Evolutionary conservation across 2,113 vertebrate genomes (phyloP).

Genomic region (Myotis lucifugus): DNA sequence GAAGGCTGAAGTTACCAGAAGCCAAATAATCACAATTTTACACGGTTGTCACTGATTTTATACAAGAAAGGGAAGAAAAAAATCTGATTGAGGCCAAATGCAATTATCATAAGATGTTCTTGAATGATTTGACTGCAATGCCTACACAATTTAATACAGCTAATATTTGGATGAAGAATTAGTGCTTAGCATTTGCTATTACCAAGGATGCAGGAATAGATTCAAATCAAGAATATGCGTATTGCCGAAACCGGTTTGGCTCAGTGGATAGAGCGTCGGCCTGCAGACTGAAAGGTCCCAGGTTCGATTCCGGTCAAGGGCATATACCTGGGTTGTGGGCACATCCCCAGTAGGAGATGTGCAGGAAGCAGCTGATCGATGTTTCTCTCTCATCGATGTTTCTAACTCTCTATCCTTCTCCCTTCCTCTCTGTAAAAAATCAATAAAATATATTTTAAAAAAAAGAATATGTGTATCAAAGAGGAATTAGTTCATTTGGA

Average conservation of each 20-base stretch:
- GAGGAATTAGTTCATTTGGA: not conserved
- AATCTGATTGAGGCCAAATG: not conserved
- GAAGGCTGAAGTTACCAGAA: not conserved
- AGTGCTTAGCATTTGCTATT: not conserved
- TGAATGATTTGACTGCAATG: not conserved
- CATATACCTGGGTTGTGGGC: too few species aligned
- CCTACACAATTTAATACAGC: not conserved
- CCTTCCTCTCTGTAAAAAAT: too few species aligned
- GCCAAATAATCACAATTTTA: not conserved
- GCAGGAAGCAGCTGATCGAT: too few species aligned
- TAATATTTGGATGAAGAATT: not conserved
- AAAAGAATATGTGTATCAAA: slow-evolving; percentile 1
- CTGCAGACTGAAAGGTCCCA: too few species aligned
- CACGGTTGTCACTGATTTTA: not conserved
- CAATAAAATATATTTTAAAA: too few species aligned
- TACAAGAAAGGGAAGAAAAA: not conserved
- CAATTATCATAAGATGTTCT: not conserved
- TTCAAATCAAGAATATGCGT: not conserved
- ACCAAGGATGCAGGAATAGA: not conserved
- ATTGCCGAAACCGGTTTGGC: too few species aligned
- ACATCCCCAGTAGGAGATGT: too few species aligned
- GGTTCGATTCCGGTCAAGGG: too few species aligned
- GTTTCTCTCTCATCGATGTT: too few species aligned
- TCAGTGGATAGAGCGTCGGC: too few species aligned
- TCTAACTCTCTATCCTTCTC: too few species aligned